Evolutionary conservation across 2,888 invertebrate species (phyloP).

Genomic region (Caenorhabditis uteleia): DNA sequence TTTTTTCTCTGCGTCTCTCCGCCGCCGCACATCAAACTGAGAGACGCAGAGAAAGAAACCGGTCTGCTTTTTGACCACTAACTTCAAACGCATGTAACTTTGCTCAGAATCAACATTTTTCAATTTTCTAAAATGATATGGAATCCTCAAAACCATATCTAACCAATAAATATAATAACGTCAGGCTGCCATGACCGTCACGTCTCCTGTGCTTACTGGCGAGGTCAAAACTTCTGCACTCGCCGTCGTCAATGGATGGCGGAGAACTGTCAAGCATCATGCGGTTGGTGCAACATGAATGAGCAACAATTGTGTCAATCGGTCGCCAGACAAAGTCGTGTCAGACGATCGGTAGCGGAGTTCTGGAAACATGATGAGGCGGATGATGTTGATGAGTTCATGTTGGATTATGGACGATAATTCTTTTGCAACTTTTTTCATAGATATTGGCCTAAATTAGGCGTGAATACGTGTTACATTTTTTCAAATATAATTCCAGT

Average conservation of each 20-base stretch:
- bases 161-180: neutral
- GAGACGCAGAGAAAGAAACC: too few relatives aligned
- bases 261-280: conserved; percentile 57
- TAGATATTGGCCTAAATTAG: too few relatives aligned
- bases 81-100: neutral
- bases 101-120: neutral
- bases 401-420: conserved; percentile 36
- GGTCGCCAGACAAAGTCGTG: conserved; percentile 44
- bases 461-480: conserved; percentile 4
- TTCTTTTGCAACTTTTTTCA: neutral
- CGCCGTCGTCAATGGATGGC: conserved; percentile 66
- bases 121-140: too few relatives aligned
- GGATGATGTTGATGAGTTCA: conserved; percentile 31
- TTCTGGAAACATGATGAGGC: conserved; percentile 7
- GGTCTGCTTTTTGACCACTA: too few relatives aligned
- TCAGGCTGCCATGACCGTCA: conserved; percentile 66
- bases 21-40: too few relatives aligned
- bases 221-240: conserved; percentile 61
- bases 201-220: conserved; percentile 64
- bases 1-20: too few relatives aligned
- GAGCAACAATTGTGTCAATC: conserved; percentile 59
- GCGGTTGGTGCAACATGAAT: conserved; percentile 65
- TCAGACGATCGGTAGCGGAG: conserved; percentile 7
- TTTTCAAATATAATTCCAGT: conserved; percentile 1
- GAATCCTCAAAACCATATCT: neutral